Conservation (phyloP, 2,797 vertebrate genomes). For the Echiichthys vipera region DNA sequence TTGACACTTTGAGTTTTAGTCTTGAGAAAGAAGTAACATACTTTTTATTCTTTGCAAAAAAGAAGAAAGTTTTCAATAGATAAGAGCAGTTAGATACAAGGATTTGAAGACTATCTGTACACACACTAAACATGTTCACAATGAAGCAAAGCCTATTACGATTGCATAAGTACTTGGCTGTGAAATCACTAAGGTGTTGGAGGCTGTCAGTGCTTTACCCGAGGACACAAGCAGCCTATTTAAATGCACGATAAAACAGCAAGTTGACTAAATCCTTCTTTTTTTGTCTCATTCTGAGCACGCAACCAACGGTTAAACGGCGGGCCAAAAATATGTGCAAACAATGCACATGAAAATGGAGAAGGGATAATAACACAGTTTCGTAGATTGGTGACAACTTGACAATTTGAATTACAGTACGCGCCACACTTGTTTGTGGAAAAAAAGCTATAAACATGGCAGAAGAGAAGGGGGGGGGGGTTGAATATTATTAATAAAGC, state of each 20-base stretch:
- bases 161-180: conserved; percentile 58
- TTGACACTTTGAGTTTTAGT: neutral
- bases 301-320: neutral
- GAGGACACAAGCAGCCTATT: conserved; percentile 5
- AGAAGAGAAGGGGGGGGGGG: neutral
- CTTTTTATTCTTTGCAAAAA: conserved; percentile 6
- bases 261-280: conserved; percentile 8
- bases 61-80: neutral
- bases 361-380: conserved; percentile 22
- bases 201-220: neutral
- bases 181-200: conserved; percentile 17
- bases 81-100: neutral
- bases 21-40: neutral
- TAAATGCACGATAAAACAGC: neutral
- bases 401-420: conserved; percentile 38
- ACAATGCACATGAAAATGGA: conserved; percentile 11
- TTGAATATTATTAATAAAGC: conserved; percentile 1
- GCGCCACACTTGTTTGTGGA: neutral
- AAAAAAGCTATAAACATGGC: neutral
- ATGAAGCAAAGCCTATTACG: conserved; percentile 61
- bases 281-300: neutral
- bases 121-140: conserved; percentile 36
- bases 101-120: conserved; percentile 30
- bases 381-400: conserved; percentile 31
- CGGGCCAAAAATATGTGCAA: neutral